These are phyloP conservation scores for Hydrophis major DNA, from an alignment of 2,797 vertebrate genomes.

Conservation along the genomic window DNA sequence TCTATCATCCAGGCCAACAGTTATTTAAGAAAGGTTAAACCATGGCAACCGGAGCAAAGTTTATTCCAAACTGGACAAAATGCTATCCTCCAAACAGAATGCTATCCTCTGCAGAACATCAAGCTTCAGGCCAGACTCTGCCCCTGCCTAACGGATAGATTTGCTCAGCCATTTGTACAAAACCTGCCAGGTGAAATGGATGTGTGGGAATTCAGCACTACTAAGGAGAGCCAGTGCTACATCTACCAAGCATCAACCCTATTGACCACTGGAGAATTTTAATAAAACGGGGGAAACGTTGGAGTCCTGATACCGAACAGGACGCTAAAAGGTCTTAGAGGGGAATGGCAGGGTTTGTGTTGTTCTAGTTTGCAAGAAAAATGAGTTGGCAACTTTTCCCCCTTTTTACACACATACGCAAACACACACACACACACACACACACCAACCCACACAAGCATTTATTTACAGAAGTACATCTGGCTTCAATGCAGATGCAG, in stretches of 20 bases:
- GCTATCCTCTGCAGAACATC: too few relatives aligned
- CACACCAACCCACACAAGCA: not conserved
- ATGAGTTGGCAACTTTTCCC: constrained; percentile 46
- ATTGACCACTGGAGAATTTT: constrained; percentile 63
- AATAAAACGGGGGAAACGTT: constrained; percentile 63
- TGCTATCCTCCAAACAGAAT: not conserved
- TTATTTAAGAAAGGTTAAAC: not conserved
- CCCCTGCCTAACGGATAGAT: constrained; percentile 51
- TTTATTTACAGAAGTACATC: constrained; percentile 38
- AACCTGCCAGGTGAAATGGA: constrained; percentile 61
- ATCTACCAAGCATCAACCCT: constrained; percentile 64
- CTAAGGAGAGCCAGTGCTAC: constrained; percentile 62
- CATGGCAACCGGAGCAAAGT: not conserved
- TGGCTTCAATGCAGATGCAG: constrained; percentile 55
- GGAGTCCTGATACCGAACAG: constrained; percentile 63
- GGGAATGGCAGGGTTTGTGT: constrained; percentile 54
- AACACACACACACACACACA: not conserved
- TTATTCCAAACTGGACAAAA: not conserved
- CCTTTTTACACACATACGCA: constrained; percentile 1
- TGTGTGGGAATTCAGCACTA: constrained; percentile 60
- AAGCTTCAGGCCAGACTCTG: constrained; percentile 12
- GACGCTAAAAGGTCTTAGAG: constrained; percentile 50
- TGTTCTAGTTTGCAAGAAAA: constrained; percentile 66
- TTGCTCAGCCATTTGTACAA: constrained; percentile 52
- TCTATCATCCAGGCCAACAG: not conserved